These are phyloP conservation scores for Chironomus tepperi DNA, from an alignment of 1,140 invertebrate genomes.

Conservation along the genomic window DNA sequence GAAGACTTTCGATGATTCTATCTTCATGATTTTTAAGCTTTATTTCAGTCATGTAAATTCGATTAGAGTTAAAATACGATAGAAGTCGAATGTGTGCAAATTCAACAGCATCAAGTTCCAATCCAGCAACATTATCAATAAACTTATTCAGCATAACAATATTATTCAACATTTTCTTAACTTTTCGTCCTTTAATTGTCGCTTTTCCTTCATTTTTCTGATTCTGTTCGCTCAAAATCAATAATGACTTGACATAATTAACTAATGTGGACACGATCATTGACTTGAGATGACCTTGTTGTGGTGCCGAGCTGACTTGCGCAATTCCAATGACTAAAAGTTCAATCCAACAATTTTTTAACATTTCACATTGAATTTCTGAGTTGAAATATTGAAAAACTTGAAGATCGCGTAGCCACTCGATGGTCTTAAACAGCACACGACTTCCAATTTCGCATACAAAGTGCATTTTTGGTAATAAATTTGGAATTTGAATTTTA, in stretches of 20 bases:
- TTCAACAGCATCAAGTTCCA: slow-evolving; percentile 16
- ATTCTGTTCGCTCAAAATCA: neutral
- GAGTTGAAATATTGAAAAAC: slow-evolving; percentile 73
- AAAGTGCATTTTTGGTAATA: slow-evolving; percentile 78
- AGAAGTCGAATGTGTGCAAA: slow-evolving; percentile 2
- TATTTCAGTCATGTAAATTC: neutral
- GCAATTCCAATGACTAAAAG: slow-evolving; percentile 85
- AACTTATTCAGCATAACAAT: neutral
- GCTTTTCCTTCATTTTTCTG: slow-evolving; percentile 1
- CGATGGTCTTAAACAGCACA: slow-evolving; percentile 77
- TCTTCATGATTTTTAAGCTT: neutral
- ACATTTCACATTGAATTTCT: slow-evolving; percentile 72
- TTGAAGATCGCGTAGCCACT: slow-evolving; percentile 77
- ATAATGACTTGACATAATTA: neutral
- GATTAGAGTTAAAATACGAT: neutral
- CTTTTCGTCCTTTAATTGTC: neutral
- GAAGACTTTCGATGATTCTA: neutral
- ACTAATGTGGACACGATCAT: neutral
- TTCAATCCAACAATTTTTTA: slow-evolving; percentile 86
- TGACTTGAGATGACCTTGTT: neutral
- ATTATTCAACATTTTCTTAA: slow-evolving; percentile 6
- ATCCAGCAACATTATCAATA: neutral
- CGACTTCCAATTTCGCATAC: slow-evolving; percentile 88
- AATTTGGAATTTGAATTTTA: slow-evolving; percentile 70
- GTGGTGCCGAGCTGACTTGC: slow-evolving; percentile 42